Evolutionary conservation across 2,888 invertebrate genomes (phyloP).

Genomic region (Epiblema foenella): DNA sequence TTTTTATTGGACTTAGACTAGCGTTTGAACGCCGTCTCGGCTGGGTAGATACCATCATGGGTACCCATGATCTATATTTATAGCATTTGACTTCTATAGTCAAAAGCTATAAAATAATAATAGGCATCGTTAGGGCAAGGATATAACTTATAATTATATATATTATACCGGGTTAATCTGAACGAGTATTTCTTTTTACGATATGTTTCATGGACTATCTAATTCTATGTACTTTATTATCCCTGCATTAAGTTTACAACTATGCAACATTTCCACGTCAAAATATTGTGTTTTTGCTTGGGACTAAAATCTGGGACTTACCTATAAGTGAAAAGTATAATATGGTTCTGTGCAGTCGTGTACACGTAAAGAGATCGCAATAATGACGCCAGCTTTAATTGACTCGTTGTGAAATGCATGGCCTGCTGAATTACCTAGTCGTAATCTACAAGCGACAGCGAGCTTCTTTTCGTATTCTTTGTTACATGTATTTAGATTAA

Average conservation of each 20-base stretch:
- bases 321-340: conserved; percentile 30
- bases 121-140: conserved; percentile 1
- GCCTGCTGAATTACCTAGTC: conserved; percentile 46
- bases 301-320: conserved; percentile 5
- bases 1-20: too few relatives aligned
- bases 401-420: conserved; percentile 74
- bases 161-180: neutral
- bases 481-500: too few relatives aligned
- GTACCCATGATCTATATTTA: neutral
- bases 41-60: too few relatives aligned
- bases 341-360: conserved; percentile 44
- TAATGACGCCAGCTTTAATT: conserved; percentile 72
- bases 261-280: neutral
- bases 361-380: conserved; percentile 62
- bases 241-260: neutral
- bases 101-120: neutral
- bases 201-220: conserved; percentile 4
- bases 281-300: neutral
- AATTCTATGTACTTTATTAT: conserved; percentile 2
- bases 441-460: conserved; percentile 53
- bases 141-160: neutral
- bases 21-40: too few relatives aligned
- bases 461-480: neutral
- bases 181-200: neutral
- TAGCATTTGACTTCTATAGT: neutral